phyloP scores from a whole-genome alignment of 1,140 invertebrate species.

The Scaptomyza graminum region DNA sequence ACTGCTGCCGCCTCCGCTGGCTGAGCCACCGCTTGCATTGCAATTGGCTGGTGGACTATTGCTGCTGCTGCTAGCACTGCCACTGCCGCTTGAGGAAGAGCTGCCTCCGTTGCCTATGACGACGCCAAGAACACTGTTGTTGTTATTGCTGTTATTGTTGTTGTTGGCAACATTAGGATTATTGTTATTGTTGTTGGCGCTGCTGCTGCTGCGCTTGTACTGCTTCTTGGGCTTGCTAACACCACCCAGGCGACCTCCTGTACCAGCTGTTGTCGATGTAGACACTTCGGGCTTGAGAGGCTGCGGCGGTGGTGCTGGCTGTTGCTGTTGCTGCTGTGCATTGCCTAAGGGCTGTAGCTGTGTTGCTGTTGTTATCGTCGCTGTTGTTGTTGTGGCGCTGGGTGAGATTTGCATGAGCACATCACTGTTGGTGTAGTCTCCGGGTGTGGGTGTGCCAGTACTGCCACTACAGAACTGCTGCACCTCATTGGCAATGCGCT shows the following conservation, averaged over 20 bases:
- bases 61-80: conserved; percentile 74
- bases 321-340: conserved; percentile 29
- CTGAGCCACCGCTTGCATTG: conserved; percentile 45
- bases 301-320: conserved; percentile 75
- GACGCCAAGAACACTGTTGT: conserved; percentile 83
- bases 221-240: conserved; percentile 83
- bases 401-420: conserved; percentile 79
- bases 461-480: conserved; percentile 87
- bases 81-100: conserved; percentile 65
- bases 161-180: conserved; percentile 70
- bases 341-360: conserved; percentile 42
- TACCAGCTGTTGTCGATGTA: conserved; percentile 61
- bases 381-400: conserved; percentile 21
- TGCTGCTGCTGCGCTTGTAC: conserved; percentile 84
- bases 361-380: conserved; percentile 16
- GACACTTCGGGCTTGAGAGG: conserved; percentile 75
- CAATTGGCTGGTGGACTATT: conserved; percentile 67
- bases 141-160: conserved; percentile 76
- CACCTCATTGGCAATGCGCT: conserved; percentile 89
- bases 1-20: conserved; percentile 69
- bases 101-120: conserved; percentile 56
- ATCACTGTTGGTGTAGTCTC: conserved; percentile 57
- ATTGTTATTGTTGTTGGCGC: conserved; percentile 66
- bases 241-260: conserved; percentile 43
- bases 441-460: conserved; percentile 59